Evolutionary conservation across 2,797 vertebrate species (phyloP).

Genomic region (Aldrovandia affinis): DNA sequence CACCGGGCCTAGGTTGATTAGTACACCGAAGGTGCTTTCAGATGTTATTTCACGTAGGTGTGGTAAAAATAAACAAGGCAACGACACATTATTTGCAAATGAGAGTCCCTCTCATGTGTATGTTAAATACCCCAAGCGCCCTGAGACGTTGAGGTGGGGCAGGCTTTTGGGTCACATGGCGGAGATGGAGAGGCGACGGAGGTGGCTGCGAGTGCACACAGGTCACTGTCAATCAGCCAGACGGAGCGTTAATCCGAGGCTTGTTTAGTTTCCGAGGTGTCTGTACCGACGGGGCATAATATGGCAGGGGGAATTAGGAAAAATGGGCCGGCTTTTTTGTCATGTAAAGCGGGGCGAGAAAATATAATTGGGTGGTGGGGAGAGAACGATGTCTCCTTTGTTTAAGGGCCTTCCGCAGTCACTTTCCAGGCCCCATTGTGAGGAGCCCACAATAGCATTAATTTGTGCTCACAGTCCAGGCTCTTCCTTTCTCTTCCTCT

Average conservation of each 20-base stretch:
- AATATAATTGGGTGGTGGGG: slow-evolving; percentile 78
- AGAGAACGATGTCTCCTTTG: slow-evolving; percentile 73
- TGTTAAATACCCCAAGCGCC: slow-evolving; percentile 68
- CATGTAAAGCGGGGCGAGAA: slow-evolving; percentile 74
- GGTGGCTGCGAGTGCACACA: slow-evolving; percentile 53
- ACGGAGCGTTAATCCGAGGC: slow-evolving; percentile 58
- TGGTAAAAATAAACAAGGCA: slow-evolving; percentile 29
- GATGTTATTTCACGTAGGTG: neutral
- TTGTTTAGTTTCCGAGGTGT: slow-evolving; percentile 64
- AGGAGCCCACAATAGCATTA: slow-evolving; percentile 81
- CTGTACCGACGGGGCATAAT: slow-evolving; percentile 47
- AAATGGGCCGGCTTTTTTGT: slow-evolving; percentile 73
- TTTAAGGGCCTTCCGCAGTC: slow-evolving; percentile 81
- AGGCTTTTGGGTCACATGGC: slow-evolving; percentile 54
- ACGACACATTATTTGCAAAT: slow-evolving; percentile 54
- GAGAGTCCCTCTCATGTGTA: slow-evolving; percentile 59
- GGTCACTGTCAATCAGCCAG: slow-evolving; percentile 70
- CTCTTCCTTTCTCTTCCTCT: slow-evolving; percentile 72
- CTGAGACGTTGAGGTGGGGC: slow-evolving; percentile 61
- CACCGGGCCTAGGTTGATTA: neutral
- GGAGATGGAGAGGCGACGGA: slow-evolving; percentile 43
- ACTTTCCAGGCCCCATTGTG: slow-evolving; percentile 83
- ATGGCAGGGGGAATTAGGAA: slow-evolving; percentile 68
- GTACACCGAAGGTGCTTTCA: neutral
- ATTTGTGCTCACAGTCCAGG: slow-evolving; percentile 75